These are phyloP conservation scores for Bostrychus sinensis DNA, from an alignment of 2,113 vertebrate genomes.

Conservation along the genomic window DNA sequence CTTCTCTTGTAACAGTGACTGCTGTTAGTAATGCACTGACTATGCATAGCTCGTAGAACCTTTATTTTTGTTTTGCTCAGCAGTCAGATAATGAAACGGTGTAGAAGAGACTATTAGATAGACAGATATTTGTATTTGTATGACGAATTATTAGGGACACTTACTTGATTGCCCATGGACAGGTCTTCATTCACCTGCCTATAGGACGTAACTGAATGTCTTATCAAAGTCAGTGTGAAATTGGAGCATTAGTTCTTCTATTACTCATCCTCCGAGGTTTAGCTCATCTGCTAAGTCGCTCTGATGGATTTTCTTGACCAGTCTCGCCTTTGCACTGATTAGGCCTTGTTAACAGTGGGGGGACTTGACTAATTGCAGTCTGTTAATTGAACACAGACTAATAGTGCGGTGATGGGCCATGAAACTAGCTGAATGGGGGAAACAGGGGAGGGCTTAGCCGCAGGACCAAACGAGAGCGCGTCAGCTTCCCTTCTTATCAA, in stretches of 20 bases:
- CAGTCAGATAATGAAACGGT: no score
- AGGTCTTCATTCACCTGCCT: background rate
- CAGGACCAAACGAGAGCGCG: conserved; percentile 44
- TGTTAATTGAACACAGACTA: conserved; percentile 71
- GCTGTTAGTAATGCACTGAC: no score
- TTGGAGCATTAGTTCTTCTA: background rate
- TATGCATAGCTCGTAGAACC: no score
- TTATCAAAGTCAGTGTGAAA: background rate
- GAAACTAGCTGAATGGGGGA: conserved; percentile 51
- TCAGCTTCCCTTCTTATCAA: conserved; percentile 77
- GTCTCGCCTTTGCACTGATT: conserved; percentile 51
- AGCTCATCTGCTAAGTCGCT: conserved; percentile 8
- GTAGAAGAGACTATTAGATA: no score
- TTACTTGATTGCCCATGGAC: background rate
- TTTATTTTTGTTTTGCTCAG: no score
- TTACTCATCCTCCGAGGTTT: conserved; percentile 6
- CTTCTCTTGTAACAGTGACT: no score
- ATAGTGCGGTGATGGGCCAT: conserved; percentile 51
- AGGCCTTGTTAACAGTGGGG: conserved; percentile 55
- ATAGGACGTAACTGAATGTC: background rate
- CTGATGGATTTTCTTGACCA: conserved; percentile 50
- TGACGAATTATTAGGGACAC: no score
- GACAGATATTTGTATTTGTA: no score
- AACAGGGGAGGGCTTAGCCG: conserved; percentile 37
- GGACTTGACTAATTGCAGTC: conserved; percentile 64